Conservation (phyloP, 2,888 invertebrate genomes). For the Hesperia comma region DNA sequence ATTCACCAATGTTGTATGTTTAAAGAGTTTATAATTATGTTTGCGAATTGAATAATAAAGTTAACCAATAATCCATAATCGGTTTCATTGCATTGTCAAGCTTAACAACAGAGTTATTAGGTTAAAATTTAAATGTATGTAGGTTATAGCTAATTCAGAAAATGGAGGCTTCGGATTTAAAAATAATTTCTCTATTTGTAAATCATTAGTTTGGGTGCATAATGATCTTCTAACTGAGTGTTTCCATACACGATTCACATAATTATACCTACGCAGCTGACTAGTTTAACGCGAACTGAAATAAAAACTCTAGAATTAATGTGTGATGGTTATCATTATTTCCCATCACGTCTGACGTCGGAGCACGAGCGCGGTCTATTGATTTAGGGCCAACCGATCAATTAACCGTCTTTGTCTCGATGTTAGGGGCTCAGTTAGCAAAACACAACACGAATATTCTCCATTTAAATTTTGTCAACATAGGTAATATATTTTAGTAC, state of each 20-base stretch:
- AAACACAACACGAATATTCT: constrained; percentile 13
- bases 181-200: too few relatives aligned
- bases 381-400: constrained; percentile 56
- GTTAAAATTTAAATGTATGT: too few relatives aligned
- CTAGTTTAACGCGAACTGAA: not conserved
- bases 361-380: constrained; percentile 52
- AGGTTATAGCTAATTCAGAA: too few relatives aligned
- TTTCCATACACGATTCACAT: too few relatives aligned
- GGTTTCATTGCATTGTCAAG: too few relatives aligned
- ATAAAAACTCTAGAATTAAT: constrained; percentile 40
- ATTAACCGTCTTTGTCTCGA: constrained; percentile 51
- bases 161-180: too few relatives aligned
- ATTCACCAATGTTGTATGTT: not conserved
- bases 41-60: not conserved
- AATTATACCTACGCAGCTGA: too few relatives aligned
- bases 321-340: constrained; percentile 55
- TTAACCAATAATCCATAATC: too few relatives aligned
- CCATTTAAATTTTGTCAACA: constrained; percentile 5
- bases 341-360: constrained; percentile 59
- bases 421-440: constrained; percentile 27
- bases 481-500: not conserved
- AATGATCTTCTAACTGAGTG: too few relatives aligned
- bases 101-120: too few relatives aligned
- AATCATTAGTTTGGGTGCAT: too few relatives aligned
- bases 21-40: not conserved